Conservation (phyloP, 2,113 vertebrate genomes). For the Sphaerodactylus townsendi region DNA sequence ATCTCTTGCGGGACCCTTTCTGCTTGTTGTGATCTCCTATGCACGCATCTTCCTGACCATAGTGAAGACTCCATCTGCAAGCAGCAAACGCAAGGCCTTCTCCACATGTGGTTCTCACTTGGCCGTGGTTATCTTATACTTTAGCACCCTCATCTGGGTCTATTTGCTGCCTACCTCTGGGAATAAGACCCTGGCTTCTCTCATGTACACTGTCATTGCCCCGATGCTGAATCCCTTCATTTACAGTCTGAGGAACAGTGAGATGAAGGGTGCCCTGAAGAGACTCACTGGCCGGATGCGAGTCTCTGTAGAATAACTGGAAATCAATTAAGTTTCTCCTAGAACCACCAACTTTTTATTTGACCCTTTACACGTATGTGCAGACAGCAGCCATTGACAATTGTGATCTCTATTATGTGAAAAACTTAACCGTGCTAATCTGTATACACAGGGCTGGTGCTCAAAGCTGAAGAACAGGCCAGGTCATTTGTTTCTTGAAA, state of each 20-base stretch:
- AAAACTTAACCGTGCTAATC: too few relatives aligned
- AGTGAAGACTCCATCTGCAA: conserved; percentile 40
- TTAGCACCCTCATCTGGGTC: conserved; percentile 6
- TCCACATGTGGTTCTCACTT: conserved; percentile 47
- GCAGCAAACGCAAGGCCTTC: conserved; percentile 6
- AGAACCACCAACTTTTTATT: too few relatives aligned
- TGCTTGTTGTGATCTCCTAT: conserved; percentile 55
- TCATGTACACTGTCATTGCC: conserved; percentile 47
- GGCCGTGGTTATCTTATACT: conserved; percentile 15
- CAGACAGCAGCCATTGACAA: too few relatives aligned
- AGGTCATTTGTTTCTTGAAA: too few relatives aligned
- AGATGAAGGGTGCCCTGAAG: conserved; percentile 35
- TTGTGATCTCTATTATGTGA: too few relatives aligned
- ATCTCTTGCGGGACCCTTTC: conserved; percentile 31
- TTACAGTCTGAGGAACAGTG: conserved; percentile 44
- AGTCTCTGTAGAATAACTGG: neutral
- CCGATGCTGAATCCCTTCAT: conserved; percentile 51
- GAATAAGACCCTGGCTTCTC: conserved; percentile 20
- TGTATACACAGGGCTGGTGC: too few relatives aligned
- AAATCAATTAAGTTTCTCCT: neutral
- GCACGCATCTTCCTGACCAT: conserved; percentile 33
- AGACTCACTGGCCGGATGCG: neutral
- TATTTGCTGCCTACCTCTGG: conserved; percentile 31
- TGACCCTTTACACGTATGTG: too few relatives aligned
- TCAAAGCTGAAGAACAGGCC: too few relatives aligned